A percentile compares a stretch with the other conserved stretches of the same genome.
Conservation (phyloP, 2,888 invertebrate genomes). For the Cosmia pyralina region DNA sequence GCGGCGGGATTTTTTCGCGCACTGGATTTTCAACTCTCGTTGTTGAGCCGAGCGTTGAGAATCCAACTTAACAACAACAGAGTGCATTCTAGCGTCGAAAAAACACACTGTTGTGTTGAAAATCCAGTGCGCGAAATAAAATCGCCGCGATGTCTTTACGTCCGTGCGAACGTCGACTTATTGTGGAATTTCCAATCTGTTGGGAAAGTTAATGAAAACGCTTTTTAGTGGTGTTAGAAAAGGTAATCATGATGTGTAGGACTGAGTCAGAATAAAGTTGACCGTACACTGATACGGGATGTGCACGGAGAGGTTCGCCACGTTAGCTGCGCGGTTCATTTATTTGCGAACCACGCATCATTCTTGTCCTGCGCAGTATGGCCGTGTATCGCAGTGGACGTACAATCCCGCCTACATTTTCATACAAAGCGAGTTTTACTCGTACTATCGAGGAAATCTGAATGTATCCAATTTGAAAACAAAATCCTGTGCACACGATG, state of each 20-base stretch:
- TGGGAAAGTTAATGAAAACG: constrained; percentile 32
- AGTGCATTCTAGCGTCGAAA: no score
- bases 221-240: constrained; percentile 10
- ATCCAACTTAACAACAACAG: no score
- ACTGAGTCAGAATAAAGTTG: constrained; percentile 8
- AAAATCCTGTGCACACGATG: no score
- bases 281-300: not conserved
- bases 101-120: no score
- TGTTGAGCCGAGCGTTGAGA: no score
- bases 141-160: no score
- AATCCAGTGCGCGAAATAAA: no score
- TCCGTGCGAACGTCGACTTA: no score
- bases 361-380: not conserved
- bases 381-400: not conserved
- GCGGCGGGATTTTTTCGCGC: no score
- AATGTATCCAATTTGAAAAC: no score
- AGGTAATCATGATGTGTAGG: not conserved
- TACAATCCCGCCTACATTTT: not conserved
- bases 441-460: no score
- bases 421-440: not conserved
- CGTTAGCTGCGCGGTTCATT: not conserved
- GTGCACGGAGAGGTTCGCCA: not conserved
- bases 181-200: constrained; percentile 26
- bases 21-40: no score
- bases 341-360: not conserved